Percentiles rank a stretch among this genome's conserved stretches.
Conservation (phyloP, 2,113 vertebrate genomes). For the Phoenicopterus ruber region DNA sequence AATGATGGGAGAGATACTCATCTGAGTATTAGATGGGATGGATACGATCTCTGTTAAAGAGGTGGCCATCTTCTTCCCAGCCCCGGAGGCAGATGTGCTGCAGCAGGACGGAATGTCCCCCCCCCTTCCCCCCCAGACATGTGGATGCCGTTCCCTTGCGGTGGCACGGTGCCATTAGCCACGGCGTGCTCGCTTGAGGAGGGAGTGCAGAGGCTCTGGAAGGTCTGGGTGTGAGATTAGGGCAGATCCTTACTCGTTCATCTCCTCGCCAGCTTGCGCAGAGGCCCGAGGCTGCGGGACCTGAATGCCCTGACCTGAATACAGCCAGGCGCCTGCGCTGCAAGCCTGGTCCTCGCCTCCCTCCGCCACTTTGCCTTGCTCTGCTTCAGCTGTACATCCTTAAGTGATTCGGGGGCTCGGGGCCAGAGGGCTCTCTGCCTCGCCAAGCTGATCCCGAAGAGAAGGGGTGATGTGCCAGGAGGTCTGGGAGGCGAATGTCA, state of each 20-base stretch:
- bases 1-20: neutral
- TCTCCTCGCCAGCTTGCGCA: neutral
- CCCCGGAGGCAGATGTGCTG: neutral
- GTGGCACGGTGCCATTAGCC: neutral
- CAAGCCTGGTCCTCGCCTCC: neutral
- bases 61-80: neutral
- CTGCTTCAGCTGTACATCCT: conserved; percentile 18
- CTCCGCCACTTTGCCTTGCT: neutral
- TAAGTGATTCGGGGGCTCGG: neutral
- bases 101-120: neutral
- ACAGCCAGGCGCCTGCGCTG: neutral
- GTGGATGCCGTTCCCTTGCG: neutral
- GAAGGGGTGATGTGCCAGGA: conserved; percentile 53
- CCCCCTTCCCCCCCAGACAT: neutral
- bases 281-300: neutral
- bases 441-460: neutral
- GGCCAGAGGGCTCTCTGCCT: conserved; percentile 47
- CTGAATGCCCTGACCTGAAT: neutral
- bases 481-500: conserved; percentile 34
- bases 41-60: neutral
- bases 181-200: neutral
- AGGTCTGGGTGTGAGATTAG: neutral
- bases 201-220: neutral
- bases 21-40: neutral
- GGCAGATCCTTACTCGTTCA: neutral